Percentiles rank a stretch among this genome's conserved stretches.
These are phyloP conservation scores for Palythoa grandis DNA, from an alignment of 92 coral and sea anemone species.

Conservation along the genomic window DNA sequence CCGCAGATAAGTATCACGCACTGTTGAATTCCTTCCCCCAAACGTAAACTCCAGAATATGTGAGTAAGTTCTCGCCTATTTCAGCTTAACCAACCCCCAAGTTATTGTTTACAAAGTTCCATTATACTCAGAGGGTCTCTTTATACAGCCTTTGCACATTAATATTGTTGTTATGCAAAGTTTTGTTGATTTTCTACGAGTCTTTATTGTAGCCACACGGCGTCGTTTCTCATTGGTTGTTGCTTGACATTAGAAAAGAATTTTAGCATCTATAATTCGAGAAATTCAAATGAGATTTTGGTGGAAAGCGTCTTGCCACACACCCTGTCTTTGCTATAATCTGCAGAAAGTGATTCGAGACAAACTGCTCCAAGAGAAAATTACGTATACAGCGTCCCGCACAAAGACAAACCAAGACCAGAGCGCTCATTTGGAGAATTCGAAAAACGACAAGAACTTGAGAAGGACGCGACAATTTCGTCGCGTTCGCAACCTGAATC, in stretches of 20 bases:
- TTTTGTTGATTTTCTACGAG: conserved; percentile 35
- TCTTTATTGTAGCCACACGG: conserved; percentile 38
- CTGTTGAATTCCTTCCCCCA: neutral
- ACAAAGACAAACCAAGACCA: conserved; percentile 24
- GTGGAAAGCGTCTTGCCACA: conserved; percentile 44
- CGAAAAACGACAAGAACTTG: conserved; percentile 26
- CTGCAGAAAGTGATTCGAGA: conserved; percentile 44
- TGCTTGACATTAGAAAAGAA: conserved; percentile 27
- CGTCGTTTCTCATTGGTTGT: conserved; percentile 30
- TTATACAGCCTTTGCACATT: conserved; percentile 27
- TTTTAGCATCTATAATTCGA: conserved; percentile 41
- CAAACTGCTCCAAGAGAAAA: conserved; percentile 18
- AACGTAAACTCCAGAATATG: neutral
- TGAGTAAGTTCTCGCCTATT: conserved; percentile 4
- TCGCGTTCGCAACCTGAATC: conserved; percentile 41
- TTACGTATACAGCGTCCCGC: conserved; percentile 24
- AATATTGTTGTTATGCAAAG: conserved; percentile 42
- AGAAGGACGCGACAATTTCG: conserved; percentile 17
- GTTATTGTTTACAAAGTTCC: conserved; percentile 3
- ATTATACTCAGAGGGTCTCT: conserved; percentile 23
- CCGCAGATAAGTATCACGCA: neutral
- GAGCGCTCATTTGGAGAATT: conserved; percentile 28
- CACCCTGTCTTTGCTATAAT: conserved; percentile 44
- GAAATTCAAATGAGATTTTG: conserved; percentile 44
- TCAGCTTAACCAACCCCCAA: neutral